Conservation (phyloP, 2,113 vertebrate species). For the Zapus hudsonius region DNA sequence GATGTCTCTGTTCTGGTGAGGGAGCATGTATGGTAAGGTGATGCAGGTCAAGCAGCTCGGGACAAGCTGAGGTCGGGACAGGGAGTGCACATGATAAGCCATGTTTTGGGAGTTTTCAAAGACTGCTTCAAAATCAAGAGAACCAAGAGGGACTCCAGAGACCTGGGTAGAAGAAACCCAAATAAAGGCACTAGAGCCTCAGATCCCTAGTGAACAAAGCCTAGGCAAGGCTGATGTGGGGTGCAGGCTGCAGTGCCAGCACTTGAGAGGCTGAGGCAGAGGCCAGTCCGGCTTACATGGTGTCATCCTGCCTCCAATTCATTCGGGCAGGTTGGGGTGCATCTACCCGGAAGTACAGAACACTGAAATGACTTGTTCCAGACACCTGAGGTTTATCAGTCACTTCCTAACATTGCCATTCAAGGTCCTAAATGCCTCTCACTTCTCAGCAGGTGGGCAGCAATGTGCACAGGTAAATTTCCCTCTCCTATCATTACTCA, state of each 20-base stretch:
- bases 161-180: not conserved
- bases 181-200: not conserved
- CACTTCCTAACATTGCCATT: not conserved
- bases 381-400: rapidly evolving
- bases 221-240: not conserved
- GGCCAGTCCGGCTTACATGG: not conserved
- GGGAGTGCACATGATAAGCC: not conserved
- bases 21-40: not conserved
- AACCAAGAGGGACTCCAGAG: not conserved
- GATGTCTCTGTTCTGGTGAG: not conserved
- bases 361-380: not conserved
- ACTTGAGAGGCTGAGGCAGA: not conserved
- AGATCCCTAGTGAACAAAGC: not conserved
- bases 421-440: not conserved
- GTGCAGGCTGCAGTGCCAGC: not conserved
- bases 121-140: not conserved
- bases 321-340: no score
- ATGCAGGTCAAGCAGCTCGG: not conserved
- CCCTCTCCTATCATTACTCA: not conserved
- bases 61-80: not conserved
- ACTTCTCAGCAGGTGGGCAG: not conserved
- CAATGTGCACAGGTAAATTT: not conserved
- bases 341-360: not conserved
- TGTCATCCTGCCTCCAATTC: not conserved
- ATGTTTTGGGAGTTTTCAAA: not conserved